Conservation (phyloP, 1,140 invertebrate species). For the Aphelinus certus region DNA sequence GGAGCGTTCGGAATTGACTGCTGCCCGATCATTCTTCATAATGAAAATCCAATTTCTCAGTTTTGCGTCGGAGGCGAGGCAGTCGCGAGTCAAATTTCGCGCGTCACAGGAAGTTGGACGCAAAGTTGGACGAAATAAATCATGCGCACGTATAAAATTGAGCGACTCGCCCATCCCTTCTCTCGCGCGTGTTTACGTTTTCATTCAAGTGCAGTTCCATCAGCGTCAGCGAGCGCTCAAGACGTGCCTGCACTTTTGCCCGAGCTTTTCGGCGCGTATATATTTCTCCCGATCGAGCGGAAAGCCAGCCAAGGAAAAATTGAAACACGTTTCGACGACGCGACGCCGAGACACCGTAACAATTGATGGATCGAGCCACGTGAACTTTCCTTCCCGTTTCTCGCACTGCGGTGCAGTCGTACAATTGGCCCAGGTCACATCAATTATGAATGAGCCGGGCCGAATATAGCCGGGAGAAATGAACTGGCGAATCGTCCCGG, state of each 20-base stretch:
- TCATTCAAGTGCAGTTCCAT: slow-evolving; percentile 24
- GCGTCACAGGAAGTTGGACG: background rate
- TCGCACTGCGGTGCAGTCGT: too few relatives aligned
- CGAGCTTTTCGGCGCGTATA: too few relatives aligned
- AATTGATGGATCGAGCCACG: slow-evolving; percentile 26
- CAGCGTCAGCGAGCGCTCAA: slow-evolving; percentile 14
- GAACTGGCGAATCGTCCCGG: too few relatives aligned
- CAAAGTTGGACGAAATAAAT: slow-evolving; percentile 11
- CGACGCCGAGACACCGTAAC: slow-evolving; percentile 8
- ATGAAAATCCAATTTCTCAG: slow-evolving; percentile 5
- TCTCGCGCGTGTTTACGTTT: slow-evolving; percentile 14
- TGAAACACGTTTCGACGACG: slow-evolving; percentile 20
- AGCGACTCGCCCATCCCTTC: background rate
- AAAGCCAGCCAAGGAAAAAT: slow-evolving; percentile 15
- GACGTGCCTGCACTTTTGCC: background rate
- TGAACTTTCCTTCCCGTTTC: background rate
- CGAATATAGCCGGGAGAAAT: too few relatives aligned
- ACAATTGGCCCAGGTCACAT: too few relatives aligned
- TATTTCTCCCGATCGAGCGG: slow-evolving; percentile 1
- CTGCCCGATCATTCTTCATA: slow-evolving; percentile 13
- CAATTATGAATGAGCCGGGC: too few relatives aligned
- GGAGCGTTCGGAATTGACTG: too few relatives aligned
- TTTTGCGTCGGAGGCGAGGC: background rate
- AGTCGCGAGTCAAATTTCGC: slow-evolving; percentile 12
- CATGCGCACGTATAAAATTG: slow-evolving; percentile 16